Conservation (phyloP, 2,888 invertebrate genomes). For the Tetrapedia diversipes region DNA sequence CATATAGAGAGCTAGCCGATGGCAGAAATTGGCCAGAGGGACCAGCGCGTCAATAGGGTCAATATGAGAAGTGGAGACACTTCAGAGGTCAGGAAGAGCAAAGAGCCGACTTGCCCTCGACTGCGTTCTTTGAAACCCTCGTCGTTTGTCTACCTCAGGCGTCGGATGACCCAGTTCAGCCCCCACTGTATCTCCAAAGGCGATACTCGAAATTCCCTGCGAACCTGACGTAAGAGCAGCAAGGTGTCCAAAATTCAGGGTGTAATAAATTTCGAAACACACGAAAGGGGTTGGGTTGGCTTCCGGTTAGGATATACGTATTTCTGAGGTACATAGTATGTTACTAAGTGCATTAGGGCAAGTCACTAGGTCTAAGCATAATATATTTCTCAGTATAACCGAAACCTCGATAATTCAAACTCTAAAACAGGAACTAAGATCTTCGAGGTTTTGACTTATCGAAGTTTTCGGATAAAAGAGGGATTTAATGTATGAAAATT, state of each 20-base stretch:
- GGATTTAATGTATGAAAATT: no score
- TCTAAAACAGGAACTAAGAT: no score
- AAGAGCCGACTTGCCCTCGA: conserved; percentile 63
- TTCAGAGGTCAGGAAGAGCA: conserved; percentile 73
- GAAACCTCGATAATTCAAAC: no score
- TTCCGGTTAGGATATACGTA: no score
- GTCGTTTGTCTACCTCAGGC: conserved; percentile 76
- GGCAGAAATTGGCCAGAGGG: conserved; percentile 50
- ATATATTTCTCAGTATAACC: no score
- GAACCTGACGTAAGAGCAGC: conserved; percentile 19
- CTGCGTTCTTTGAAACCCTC: conserved; percentile 57
- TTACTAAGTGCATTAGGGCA: no score
- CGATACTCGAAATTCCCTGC: conserved; percentile 29
- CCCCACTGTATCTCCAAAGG: conserved; percentile 44
- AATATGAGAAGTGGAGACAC: conserved; percentile 73
- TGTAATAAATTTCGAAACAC: no score
- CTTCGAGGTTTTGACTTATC: no score
- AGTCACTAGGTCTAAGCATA: no score
- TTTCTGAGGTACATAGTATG: no score
- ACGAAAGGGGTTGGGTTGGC: no score
- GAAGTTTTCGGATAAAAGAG: no score
- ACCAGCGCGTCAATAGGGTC: conserved; percentile 64
- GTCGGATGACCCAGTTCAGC: conserved; percentile 78
- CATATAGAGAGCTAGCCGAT: conserved; percentile 37
- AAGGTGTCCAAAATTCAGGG: conserved; percentile 18